Evolutionary conservation across 2,113 vertebrate species (phyloP), one percentile per base, ranked within the genome.

Genomic region (Cheirogaleus medius): DNA sequence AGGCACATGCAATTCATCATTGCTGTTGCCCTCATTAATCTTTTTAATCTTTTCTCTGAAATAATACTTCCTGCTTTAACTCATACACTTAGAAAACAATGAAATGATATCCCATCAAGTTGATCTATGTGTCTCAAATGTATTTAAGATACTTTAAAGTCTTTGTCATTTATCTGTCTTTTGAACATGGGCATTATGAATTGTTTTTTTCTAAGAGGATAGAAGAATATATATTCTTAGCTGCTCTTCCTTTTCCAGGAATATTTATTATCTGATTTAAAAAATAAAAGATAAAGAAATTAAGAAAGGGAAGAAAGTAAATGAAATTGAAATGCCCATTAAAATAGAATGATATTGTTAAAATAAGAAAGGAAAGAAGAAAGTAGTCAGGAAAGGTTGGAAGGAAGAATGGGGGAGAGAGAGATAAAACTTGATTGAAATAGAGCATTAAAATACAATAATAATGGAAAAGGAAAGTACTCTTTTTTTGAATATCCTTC

Each of bases 401-500:
- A 78, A 89, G n/a, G 17, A 49, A 81, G 25, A 90, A 83, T n/a
- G 3, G 12, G 17, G 3, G 11, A 91, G 25, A 47, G 5, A 85
- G 17, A n/a, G 2, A 54, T 60, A 27, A 63, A 82, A 69, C 58
- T 63, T 80, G 13, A 44, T 60, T 88, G 39, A 92, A 94, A 68
- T 11, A 88, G 7, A 49, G 69, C 91, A 93, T 71, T 82, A 73
- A 81, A 84, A 97, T 97, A 92, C 94, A 87, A 66, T 84, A 94
- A 82, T 95, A 83, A 90, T 47, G 4, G 5, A 84, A 90, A 64
- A 80, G n/a, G 91, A 97, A 98, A 98, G 84, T 96, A 92, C 32
- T 34, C 60, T 34, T 96, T 84, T 95, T 96, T 82, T 95, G 74
- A 98, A 98, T 97, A 97, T 97, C 76, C 86, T 95, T 97, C 97